These are phyloP conservation scores for Dicerorhinus sumatrensis DNA, from an alignment of 2,113 vertebrate genomes.

Conservation along the genomic window DNA sequence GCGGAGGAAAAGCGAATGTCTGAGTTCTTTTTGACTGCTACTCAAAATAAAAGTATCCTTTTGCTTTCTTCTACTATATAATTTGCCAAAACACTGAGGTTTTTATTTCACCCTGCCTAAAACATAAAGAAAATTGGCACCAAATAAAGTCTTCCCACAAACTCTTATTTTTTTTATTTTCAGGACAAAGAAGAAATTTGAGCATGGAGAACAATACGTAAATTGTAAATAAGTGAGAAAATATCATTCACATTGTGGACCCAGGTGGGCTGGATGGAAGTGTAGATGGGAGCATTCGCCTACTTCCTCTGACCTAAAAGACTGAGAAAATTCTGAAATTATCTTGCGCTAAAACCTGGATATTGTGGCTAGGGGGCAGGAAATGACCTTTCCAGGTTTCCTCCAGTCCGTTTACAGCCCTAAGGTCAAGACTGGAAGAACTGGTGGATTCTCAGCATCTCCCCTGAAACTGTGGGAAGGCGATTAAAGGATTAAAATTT, in stretches of 20 bases:
- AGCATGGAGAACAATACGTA: background rate
- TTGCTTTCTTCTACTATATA: background rate
- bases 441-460: background rate
- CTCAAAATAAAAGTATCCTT: background rate
- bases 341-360: slow-evolving; percentile 79
- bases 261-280: background rate
- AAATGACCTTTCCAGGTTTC: slow-evolving; percentile 59
- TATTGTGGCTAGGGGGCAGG: slow-evolving; percentile 23
- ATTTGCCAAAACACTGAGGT: slow-evolving; percentile 38
- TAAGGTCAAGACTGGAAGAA: background rate
- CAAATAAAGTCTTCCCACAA: background rate
- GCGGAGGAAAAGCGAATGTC: background rate
- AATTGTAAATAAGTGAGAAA: slow-evolving; percentile 65
- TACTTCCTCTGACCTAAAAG: slow-evolving; percentile 66
- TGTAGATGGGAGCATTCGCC: background rate
- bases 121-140: background rate
- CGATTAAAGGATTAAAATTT: slow-evolving; percentile 70
- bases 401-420: background rate
- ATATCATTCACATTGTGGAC: slow-evolving; percentile 52
- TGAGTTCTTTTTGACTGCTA: background rate
- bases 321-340: slow-evolving; percentile 67
- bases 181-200: background rate
- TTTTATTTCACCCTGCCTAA: background rate
- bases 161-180: background rate
- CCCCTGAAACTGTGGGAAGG: slow-evolving; percentile 6